phyloP scores from a whole-genome alignment of 2,113 vertebrate genomes.

The Perccottus glenii region DNA sequence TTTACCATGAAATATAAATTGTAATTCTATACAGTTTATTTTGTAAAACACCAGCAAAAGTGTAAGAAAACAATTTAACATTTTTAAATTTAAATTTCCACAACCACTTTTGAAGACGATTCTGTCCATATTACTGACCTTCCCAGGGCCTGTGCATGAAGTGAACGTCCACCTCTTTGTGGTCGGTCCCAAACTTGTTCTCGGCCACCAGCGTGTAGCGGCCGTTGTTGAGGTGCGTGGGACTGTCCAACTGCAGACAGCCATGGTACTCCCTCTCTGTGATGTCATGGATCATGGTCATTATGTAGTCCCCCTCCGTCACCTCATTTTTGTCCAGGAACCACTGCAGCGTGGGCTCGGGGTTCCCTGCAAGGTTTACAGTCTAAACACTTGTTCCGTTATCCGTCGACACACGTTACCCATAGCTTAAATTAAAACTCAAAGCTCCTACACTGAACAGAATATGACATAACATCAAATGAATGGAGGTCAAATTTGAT shows the following conservation, averaged over 20 bases:
- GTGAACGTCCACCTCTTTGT: slow-evolving; percentile 85
- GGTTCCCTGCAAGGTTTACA: slow-evolving; percentile 82
- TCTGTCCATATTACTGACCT: slow-evolving; percentile 74
- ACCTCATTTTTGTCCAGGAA: slow-evolving; percentile 81
- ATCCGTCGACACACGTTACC: too few relatives aligned
- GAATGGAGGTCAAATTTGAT: too few relatives aligned
- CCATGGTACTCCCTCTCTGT: slow-evolving; percentile 94
- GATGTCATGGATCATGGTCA: slow-evolving; percentile 89
- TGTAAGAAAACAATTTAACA: too few relatives aligned
- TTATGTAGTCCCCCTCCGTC: slow-evolving; percentile 87
- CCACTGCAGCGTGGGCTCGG: slow-evolving; percentile 87
- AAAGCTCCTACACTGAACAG: too few relatives aligned
- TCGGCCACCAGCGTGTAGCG: slow-evolving; percentile 87
- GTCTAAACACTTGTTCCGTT: background rate
- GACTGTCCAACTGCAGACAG: slow-evolving; percentile 94
- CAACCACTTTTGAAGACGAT: too few relatives aligned
- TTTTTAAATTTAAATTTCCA: too few relatives aligned
- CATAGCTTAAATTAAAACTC: too few relatives aligned
- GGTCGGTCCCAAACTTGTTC: slow-evolving; percentile 86
- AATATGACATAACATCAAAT: too few relatives aligned
- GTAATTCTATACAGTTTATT: too few relatives aligned
- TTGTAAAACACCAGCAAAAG: too few relatives aligned
- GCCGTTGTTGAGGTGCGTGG: slow-evolving; percentile 96
- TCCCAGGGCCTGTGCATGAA: slow-evolving; percentile 91
- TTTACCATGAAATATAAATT: too few relatives aligned